phyloP scores from a whole-genome alignment of 2,113 vertebrate species.

The Hystrix brachyura region DNA sequence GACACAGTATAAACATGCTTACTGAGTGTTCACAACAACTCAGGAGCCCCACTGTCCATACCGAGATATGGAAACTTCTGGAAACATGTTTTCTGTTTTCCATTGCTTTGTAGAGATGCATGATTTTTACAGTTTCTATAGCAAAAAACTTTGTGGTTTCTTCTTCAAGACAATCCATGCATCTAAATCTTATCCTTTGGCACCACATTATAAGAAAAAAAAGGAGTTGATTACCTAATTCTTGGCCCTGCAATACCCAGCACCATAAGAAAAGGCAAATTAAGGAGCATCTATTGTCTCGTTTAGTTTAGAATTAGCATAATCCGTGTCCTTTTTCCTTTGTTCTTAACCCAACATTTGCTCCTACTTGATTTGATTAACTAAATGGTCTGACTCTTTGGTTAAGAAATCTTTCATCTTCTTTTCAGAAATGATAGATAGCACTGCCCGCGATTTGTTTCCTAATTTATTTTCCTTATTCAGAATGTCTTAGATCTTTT shows the following conservation, averaged over 20 bases:
- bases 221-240: conserved; percentile 8
- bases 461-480: conserved; percentile 11
- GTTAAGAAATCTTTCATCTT: conserved; percentile 3
- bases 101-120: neutral
- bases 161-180: conserved; percentile 23
- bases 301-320: conserved; percentile 27
- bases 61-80: neutral
- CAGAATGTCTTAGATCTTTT: conserved; percentile 31
- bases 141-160: conserved; percentile 24
- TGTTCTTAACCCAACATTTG: conserved; percentile 26
- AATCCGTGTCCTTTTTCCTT: conserved; percentile 22
- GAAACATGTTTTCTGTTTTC: conserved; percentile 34
- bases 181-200: conserved; percentile 12
- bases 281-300: neutral
- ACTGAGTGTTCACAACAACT: neutral
- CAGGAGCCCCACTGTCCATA: conserved; percentile 3
- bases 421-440: conserved; percentile 44
- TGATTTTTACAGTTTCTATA: neutral
- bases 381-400: neutral
- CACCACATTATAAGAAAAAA: conserved; percentile 18
- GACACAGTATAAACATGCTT: neutral
- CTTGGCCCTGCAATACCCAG: neutral
- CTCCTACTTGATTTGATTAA: conserved; percentile 53
- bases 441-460: neutral
- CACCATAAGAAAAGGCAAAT: neutral